Conservation (phyloP, 2,888 invertebrate genomes). For the Thelaira solivaga region DNA sequence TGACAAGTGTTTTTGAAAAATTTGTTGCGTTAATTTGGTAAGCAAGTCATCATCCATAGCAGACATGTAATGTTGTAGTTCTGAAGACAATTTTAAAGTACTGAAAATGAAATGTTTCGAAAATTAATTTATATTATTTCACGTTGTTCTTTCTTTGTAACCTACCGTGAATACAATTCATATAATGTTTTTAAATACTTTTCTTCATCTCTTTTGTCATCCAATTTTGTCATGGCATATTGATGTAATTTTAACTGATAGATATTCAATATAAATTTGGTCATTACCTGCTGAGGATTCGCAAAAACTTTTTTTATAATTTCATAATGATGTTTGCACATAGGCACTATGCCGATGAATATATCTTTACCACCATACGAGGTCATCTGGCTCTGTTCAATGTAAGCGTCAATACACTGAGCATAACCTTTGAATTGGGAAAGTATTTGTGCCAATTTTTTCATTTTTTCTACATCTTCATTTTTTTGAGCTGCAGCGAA, state of each 20-base stretch:
- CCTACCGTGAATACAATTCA: conserved; percentile 91
- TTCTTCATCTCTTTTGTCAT: conserved; percentile 89
- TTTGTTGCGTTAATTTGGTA: conserved; percentile 86
- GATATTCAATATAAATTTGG: conserved; percentile 96
- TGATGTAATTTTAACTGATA: conserved; percentile 93
- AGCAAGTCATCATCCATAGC: conserved; percentile 88
- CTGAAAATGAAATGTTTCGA: conserved; percentile 77
- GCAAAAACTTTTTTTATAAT: conserved; percentile 93
- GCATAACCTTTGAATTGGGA: conserved; percentile 98
- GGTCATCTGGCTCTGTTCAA: conserved; percentile 96
- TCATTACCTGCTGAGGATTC: conserved; percentile 97
- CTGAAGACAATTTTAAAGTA: conserved; percentile 85
- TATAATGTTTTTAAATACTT: conserved; percentile 92
- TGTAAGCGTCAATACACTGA: conserved; percentile 97
- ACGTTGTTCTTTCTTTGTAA: neutral
- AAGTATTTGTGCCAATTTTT: conserved; percentile 92
- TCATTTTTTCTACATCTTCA: conserved; percentile 92
- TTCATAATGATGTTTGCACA: conserved; percentile 91
- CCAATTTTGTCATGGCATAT: conserved; percentile 89
- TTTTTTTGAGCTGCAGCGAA: conserved; percentile 93
- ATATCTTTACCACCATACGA: conserved; percentile 92
- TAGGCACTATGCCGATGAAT: conserved; percentile 91
- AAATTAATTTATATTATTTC: neutral
- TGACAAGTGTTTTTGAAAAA: conserved; percentile 88
- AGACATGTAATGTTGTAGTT: conserved; percentile 85